These are phyloP conservation scores for Netelia virgata DNA, from an alignment of 2,888 invertebrate genomes.

Conservation along the genomic window DNA sequence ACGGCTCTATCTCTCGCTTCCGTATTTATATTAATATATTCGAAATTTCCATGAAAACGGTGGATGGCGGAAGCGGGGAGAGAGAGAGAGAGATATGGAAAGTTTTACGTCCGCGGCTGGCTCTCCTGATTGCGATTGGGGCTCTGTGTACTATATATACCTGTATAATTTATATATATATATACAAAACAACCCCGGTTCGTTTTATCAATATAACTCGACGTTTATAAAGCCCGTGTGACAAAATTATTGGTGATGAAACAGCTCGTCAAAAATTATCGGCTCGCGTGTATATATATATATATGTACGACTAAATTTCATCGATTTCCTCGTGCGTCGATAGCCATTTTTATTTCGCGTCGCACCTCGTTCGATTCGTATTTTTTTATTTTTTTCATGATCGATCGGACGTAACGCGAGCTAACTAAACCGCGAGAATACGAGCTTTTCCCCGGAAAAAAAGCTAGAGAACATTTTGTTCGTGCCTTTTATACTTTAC, in stretches of 20 bases:
- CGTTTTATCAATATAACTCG: slow-evolving; percentile 49
- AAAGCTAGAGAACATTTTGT: neutral
- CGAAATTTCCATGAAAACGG: slow-evolving; percentile 47
- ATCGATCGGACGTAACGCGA: neutral
- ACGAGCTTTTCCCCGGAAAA: neutral
- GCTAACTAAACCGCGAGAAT: neutral
- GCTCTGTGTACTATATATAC: neutral
- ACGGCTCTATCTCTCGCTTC: slow-evolving; percentile 32
- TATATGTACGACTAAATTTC: neutral
- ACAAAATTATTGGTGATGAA: slow-evolving; percentile 43
- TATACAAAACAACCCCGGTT: slow-evolving; percentile 1
- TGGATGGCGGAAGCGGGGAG: slow-evolving; percentile 17
- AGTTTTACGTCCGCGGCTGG: slow-evolving; percentile 38
- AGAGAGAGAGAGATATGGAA: slow-evolving; percentile 10
- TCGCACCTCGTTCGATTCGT: neutral
- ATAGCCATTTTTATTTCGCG: neutral
- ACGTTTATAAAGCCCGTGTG: slow-evolving; percentile 46
- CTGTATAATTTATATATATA: neutral
- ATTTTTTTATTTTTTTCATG: slow-evolving; percentile 2
- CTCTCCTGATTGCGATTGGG: slow-evolving; percentile 50
- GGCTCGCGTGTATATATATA: neutral
- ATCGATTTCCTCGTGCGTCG: neutral
- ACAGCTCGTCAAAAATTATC: slow-evolving; percentile 3
- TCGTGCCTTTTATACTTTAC: neutral
- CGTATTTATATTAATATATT: slow-evolving; percentile 65